These are phyloP conservation scores for Carcina quercana DNA, from an alignment of 2,888 invertebrate species.

Conservation along the genomic window DNA sequence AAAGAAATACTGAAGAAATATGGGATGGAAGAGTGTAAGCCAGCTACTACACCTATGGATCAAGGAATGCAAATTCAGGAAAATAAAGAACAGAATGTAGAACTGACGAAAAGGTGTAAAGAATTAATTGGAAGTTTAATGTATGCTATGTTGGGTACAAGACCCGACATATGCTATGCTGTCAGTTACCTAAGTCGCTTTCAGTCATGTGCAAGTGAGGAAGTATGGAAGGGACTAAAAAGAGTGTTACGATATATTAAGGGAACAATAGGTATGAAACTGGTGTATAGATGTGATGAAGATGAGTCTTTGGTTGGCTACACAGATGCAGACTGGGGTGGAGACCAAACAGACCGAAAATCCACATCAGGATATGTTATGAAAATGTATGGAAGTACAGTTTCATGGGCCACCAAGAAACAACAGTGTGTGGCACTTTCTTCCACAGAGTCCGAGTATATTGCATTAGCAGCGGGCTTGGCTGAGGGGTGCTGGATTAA, in stretches of 20 bases:
- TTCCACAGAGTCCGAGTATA: constrained; percentile 13
- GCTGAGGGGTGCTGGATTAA: constrained; percentile 12
- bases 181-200: constrained; percentile 5
- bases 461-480: constrained; percentile 5
- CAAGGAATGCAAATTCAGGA: background rate
- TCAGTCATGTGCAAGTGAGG: constrained; percentile 4
- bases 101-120: constrained; percentile 3
- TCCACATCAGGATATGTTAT: constrained; percentile 15
- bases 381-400: constrained; percentile 9
- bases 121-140: constrained; percentile 7
- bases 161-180: constrained; percentile 8
- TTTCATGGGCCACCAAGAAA: constrained; percentile 9
- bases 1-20: constrained; percentile 5
- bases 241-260: constrained; percentile 7
- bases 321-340: constrained; percentile 15
- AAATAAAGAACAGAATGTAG: background rate
- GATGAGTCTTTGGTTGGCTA: constrained; percentile 6
- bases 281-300: constrained; percentile 2
- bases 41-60: constrained; percentile 5
- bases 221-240: constrained; percentile 6
- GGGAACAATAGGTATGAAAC: constrained; percentile 3
- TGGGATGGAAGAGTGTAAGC: constrained; percentile 9
- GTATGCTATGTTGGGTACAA: constrained; percentile 9
- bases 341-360: constrained; percentile 10
- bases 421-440: constrained; percentile 13